Percentiles rank a stretch among this genome's conserved stretches.
phyloP scores from a whole-genome alignment of 2,113 vertebrate genomes.

The Egretta garzetta region DNA sequence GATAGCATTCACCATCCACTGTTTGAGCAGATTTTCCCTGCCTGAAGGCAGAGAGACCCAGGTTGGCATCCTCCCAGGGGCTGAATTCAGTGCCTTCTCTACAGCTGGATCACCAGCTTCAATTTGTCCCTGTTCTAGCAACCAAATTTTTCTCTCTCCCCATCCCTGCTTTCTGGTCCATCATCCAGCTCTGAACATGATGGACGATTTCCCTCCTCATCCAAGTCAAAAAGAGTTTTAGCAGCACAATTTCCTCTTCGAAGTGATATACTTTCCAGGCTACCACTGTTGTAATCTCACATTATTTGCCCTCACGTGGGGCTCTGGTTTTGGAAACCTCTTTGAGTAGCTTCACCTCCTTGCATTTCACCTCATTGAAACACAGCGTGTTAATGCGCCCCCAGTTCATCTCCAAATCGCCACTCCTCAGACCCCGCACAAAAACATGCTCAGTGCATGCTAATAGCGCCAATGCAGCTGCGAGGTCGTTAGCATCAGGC shows the following conservation, averaged over 20 bases:
- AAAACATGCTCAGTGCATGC: background rate
- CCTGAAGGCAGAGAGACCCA: background rate
- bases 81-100: background rate
- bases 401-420: background rate
- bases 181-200: background rate
- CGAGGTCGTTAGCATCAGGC: background rate
- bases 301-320: background rate
- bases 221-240: background rate
- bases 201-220: background rate
- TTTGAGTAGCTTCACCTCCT: background rate
- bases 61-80: background rate
- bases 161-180: too few relatives aligned
- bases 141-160: background rate
- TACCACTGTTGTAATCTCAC: background rate
- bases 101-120: background rate
- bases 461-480: background rate
- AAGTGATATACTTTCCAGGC: background rate
- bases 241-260: background rate
- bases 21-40: background rate
- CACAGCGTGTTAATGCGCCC: background rate
- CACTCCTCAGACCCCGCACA: background rate
- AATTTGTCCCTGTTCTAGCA: background rate
- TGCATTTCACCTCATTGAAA: background rate
- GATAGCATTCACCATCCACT: background rate
- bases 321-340: background rate